phyloP scores from a whole-genome alignment of 2,113 vertebrate species.

The Cygnus buccinator region DNA sequence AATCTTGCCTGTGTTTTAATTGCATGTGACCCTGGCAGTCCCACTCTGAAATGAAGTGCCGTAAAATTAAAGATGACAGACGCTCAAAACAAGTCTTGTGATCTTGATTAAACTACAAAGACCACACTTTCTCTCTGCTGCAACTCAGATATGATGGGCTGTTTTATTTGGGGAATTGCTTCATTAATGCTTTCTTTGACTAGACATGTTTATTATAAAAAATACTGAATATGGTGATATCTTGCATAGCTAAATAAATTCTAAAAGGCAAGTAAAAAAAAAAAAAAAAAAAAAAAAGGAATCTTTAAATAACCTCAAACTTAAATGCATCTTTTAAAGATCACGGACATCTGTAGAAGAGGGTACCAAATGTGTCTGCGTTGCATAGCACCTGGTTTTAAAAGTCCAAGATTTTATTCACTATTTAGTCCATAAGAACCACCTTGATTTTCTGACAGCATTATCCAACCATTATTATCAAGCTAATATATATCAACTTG shows the following conservation, averaged over 20 bases:
- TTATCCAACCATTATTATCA: neutral
- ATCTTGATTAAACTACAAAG: constrained; percentile 93
- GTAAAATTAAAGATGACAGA: constrained; percentile 91
- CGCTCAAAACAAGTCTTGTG: constrained; percentile 88
- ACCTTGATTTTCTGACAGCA: neutral
- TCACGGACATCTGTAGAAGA: neutral
- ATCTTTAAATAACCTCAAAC: constrained; percentile 72
- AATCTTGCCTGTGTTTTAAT: constrained; percentile 90
- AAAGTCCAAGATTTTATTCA: neutral
- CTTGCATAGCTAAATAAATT: constrained; percentile 80
- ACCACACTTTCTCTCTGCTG: constrained; percentile 85
- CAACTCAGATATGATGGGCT: constrained; percentile 88
- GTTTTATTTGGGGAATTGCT: constrained; percentile 91
- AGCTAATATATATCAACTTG: neutral
- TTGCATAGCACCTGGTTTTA: neutral
- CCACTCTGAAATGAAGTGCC: constrained; percentile 87
- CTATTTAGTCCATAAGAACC: neutral
- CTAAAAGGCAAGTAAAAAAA: constrained; percentile 74
- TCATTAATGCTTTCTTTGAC: constrained; percentile 94
- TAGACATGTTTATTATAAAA: constrained; percentile 93
- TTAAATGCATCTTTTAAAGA: constrained; percentile 57
- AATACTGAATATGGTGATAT: constrained; percentile 80
- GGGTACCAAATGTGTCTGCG: neutral
- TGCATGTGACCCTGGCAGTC: constrained; percentile 88
- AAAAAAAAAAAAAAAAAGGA: constrained; percentile 51